A percentile compares a stretch with the other conserved stretches of the same genome.
Conservation (phyloP, 2,113 vertebrate species). For the Cyanoramphus novaezelandiae region DNA sequence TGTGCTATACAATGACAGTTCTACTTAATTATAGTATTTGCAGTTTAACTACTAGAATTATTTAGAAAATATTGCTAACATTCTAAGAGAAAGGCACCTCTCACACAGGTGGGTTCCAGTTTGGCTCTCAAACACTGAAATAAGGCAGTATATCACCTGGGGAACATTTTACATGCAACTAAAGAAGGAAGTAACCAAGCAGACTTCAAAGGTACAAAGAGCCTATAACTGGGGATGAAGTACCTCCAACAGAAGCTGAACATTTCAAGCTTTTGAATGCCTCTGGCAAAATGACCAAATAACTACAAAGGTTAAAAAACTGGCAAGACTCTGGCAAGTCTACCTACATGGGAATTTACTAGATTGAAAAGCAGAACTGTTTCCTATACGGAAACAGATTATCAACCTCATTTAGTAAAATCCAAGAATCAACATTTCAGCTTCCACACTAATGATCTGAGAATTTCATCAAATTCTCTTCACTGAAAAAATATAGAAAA, state of each 20-base stretch:
- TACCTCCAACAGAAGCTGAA: not conserved
- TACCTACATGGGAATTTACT: not conserved
- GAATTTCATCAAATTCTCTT: not conserved
- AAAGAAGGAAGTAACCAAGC: not conserved
- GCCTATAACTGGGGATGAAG: not conserved
- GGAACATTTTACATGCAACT: not conserved
- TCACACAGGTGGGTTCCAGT: not conserved
- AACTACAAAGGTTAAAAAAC: not conserved
- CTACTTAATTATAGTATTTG: constrained; percentile 38
- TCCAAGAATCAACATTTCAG: not conserved
- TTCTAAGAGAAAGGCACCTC: not conserved
- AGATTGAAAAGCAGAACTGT: not conserved
- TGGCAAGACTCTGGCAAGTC: not conserved
- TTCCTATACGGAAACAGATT: accelerated
- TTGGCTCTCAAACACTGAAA: not conserved
- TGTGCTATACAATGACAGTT: not conserved
- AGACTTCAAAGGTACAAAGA: not conserved
- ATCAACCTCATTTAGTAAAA: not conserved
- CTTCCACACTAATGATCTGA: not conserved
- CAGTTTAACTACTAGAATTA: constrained; percentile 15
- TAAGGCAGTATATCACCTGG: not conserved
- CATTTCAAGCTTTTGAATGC: not conserved
- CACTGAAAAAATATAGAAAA: not conserved
- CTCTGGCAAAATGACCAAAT: not conserved
- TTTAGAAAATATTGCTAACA: constrained; percentile 18